Percentiles rank a stretch among this genome's conserved stretches.
Conservation (phyloP, 2,113 vertebrate genomes). For the Eulemur macaco region DNA sequence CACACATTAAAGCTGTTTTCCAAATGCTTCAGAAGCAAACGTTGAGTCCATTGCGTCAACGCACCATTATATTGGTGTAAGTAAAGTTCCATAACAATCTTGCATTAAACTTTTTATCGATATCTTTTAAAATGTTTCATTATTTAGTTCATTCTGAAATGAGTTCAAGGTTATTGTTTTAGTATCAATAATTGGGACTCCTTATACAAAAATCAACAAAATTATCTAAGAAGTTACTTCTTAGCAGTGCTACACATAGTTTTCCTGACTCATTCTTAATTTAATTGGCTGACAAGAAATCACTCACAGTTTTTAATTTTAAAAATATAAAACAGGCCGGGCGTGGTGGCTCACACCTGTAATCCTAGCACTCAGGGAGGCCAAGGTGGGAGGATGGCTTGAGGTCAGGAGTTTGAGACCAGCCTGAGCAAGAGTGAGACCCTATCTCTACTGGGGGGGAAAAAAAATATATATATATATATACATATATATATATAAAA, state of each 20-base stretch:
- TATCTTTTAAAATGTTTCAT: neutral
- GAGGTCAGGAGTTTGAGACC: no score
- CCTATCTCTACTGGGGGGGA: no score
- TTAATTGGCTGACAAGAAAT: conserved; percentile 24
- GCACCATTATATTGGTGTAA: neutral
- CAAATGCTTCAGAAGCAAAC: neutral
- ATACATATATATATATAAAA: neutral
- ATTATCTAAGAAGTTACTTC: neutral
- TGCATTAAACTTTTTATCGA: neutral
- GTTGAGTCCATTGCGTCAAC: neutral
- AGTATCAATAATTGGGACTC: neutral
- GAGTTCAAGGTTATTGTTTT: neutral
- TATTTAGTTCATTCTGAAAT: conserved; percentile 14
- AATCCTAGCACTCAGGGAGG: no score
- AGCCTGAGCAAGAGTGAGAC: no score
- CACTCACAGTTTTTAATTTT: neutral
- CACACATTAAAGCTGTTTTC: neutral
- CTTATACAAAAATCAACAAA: conserved; percentile 9
- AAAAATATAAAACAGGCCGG: neutral
- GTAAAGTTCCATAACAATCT: neutral
- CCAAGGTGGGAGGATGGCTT: no score
- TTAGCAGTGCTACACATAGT: neutral
- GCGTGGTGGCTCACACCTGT: no score
- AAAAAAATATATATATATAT: no score
- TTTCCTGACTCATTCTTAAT: conserved; percentile 36